Evolutionary conservation across 2,797 vertebrate species (phyloP).

Genomic region (Sebastes elongatus): DNA sequence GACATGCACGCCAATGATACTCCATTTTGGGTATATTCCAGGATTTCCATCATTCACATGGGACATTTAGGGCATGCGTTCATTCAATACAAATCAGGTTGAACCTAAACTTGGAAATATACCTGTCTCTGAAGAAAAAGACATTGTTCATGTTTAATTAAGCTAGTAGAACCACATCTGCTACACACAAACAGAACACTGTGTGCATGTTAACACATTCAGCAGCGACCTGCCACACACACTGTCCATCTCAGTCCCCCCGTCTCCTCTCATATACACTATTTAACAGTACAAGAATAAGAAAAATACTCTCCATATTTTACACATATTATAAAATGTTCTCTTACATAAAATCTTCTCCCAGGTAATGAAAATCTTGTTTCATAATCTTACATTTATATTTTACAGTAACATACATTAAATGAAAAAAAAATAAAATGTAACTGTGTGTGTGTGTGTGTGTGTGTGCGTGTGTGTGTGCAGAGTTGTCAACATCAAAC

Average conservation of each 20-base stretch:
- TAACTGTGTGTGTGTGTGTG: not conserved
- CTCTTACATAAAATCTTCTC: conserved; percentile 68
- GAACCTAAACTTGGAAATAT: not conserved
- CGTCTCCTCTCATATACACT: conserved; percentile 63
- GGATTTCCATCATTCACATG: not conserved
- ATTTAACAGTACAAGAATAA: conserved; percentile 81
- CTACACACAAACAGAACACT: not conserved
- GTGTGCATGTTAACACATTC: not conserved
- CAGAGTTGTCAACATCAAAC: not conserved
- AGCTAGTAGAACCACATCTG: not conserved
- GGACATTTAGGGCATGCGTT: conserved; percentile 4
- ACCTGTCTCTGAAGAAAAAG: not conserved
- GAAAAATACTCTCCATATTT: conserved; percentile 82
- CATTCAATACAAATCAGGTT: not conserved
- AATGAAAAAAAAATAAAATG: not conserved
- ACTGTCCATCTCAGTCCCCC: not conserved
- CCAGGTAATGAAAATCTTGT: conserved; percentile 62
- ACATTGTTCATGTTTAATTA: not conserved
- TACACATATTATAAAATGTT: conserved; percentile 78
- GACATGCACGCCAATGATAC: not conserved
- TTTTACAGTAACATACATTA: conserved; percentile 12
- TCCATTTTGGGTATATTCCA: not conserved
- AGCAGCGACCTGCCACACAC: not conserved
- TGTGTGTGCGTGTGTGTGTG: not conserved
- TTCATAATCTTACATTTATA: conserved; percentile 53